Percentiles rank a stretch among this genome's conserved stretches.
phyloP scores from a whole-genome alignment of 2,888 invertebrate species.

The Stomorhina lunata region DNA sequence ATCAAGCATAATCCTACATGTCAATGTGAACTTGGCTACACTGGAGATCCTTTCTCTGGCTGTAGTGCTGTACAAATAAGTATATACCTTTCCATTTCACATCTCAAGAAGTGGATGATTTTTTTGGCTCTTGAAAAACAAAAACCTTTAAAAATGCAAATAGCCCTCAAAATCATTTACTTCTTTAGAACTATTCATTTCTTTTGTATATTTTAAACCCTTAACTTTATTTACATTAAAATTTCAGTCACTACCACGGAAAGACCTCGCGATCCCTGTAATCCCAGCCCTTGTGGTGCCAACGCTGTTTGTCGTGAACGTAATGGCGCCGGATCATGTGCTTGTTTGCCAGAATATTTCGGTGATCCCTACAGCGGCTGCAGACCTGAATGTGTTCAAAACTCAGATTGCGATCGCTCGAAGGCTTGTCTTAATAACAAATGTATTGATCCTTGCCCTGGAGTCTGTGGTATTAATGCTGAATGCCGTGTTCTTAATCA shows the following conservation, averaged over 20 bases:
- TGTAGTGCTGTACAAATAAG: conserved; percentile 83
- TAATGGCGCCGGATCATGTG: conserved; percentile 88
- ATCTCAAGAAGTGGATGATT: conserved; percentile 23
- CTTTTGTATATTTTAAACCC: neutral
- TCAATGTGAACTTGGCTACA: conserved; percentile 86
- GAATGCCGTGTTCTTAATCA: conserved; percentile 88
- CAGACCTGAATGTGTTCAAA: conserved; percentile 90
- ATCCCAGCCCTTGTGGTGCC: conserved; percentile 89
- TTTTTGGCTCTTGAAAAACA: neutral
- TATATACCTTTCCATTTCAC: conserved; percentile 69
- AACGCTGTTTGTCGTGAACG: conserved; percentile 89
- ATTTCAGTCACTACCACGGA: conserved; percentile 79
- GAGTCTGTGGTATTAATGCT: conserved; percentile 88
- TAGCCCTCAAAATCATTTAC: conserved; percentile 21
- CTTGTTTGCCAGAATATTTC: conserved; percentile 86
- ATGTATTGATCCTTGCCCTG: conserved; percentile 89
- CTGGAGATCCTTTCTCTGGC: conserved; percentile 88
- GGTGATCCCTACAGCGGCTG: conserved; percentile 90
- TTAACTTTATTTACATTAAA: neutral
- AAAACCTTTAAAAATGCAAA: neutral
- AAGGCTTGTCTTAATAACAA: conserved; percentile 89
- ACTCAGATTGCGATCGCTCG: conserved; percentile 86
- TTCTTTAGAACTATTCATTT: neutral
- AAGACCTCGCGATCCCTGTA: conserved; percentile 86
- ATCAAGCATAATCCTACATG: conserved; percentile 89